Percentiles rank a stretch among this genome's conserved stretches.
Evolutionary conservation across 2,113 vertebrate species (phyloP).

Genomic region (Leucopsar rothschildi): DNA sequence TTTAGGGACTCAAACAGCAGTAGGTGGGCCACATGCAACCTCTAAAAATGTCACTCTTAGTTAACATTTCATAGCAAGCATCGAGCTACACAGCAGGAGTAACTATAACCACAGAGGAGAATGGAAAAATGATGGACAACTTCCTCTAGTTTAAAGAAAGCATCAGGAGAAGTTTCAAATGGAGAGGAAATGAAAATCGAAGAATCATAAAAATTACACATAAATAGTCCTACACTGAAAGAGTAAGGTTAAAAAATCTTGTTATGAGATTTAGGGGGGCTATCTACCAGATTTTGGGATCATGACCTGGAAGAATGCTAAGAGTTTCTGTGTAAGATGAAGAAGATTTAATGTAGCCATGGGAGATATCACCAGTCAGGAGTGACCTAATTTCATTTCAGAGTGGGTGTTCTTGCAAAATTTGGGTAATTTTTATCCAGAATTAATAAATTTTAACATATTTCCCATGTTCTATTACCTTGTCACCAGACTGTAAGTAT

Average conservation of each 20-base stretch:
- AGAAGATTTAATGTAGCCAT: background rate
- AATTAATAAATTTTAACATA: background rate
- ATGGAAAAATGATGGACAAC: background rate
- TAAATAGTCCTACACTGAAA: background rate
- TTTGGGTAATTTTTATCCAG: background rate
- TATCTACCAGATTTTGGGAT: background rate
- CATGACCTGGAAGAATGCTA: background rate
- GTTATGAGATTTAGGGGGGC: background rate
- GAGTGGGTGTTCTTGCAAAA: background rate
- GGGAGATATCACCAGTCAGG: background rate
- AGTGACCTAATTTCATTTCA: background rate
- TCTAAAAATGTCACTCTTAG: slow-evolving; percentile 1
- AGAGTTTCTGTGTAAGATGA: background rate
- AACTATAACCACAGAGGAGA: slow-evolving; percentile 1
- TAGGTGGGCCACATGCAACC: background rate
- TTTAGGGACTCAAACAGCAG: slow-evolving; percentile 21
- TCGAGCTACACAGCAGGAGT: background rate
- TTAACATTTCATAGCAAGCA: slow-evolving; percentile 6
- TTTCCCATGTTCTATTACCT: background rate
- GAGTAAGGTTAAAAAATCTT: background rate
- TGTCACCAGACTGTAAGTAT: background rate
- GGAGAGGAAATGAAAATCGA: background rate
- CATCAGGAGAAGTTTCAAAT: background rate
- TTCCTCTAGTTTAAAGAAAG: slow-evolving; percentile 11
- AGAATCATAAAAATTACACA: background rate